Conservation (phyloP, 2,797 vertebrate genomes). For the Enteromius treurensis region DNA sequence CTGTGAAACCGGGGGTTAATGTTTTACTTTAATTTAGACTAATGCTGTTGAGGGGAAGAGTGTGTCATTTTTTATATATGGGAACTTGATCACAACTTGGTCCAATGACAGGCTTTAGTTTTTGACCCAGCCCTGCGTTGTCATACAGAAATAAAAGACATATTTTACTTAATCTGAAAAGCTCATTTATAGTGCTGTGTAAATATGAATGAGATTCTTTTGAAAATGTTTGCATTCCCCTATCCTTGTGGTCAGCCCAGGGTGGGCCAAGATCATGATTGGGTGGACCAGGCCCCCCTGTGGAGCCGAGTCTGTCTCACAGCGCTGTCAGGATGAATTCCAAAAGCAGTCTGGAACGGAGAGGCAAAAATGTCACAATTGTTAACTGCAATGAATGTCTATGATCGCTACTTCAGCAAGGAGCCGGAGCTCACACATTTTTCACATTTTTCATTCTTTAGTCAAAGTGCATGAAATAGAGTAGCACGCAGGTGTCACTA, state of each 20-base stretch:
- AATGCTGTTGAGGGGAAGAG: not conserved
- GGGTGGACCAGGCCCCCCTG: not conserved
- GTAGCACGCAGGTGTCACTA: not conserved
- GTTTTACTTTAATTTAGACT: not conserved
- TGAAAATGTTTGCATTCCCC: not conserved
- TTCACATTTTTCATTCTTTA: not conserved
- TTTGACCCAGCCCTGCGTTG: not conserved
- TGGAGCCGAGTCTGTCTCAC: not conserved
- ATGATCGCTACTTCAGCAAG: not conserved
- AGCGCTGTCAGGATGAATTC: not conserved
- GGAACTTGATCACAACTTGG: constrained; percentile 20
- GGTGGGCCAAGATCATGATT: not conserved
- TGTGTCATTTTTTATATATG: not conserved
- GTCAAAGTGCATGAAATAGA: not conserved
- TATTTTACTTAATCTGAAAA: not conserved
- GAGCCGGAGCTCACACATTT: too few relatives aligned
- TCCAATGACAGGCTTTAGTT: constrained; percentile 8
- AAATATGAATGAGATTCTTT: not conserved
- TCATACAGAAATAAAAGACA: constrained; percentile 24
- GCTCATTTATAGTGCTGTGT: not conserved
- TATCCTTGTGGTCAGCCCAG: not conserved
- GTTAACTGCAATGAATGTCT: constrained; percentile 16
- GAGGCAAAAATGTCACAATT: constrained; percentile 41
- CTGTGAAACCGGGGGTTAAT: not conserved
- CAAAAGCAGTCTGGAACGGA: constrained; percentile 26